phyloP scores from a whole-genome alignment of 2,113 vertebrate genomes.

The Pseudonaja textilis region DNA sequence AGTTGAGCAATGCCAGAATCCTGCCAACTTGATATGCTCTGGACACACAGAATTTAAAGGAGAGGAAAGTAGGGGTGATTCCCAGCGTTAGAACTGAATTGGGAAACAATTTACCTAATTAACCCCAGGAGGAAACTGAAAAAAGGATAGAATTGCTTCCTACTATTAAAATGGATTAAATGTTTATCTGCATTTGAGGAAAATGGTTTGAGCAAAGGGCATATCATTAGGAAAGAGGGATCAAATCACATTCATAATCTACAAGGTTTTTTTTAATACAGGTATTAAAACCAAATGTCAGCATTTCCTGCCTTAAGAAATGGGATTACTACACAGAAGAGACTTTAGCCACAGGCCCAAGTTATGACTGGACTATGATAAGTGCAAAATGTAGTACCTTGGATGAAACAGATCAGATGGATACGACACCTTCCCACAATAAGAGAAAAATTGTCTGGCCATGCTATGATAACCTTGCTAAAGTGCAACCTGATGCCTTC shows the following conservation, averaged over 20 bases:
- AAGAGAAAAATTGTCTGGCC: no score
- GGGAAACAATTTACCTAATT: background rate
- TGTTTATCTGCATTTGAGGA: background rate
- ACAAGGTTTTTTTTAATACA: constrained; percentile 53
- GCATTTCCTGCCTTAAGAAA: constrained; percentile 86
- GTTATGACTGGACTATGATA: constrained; percentile 81
- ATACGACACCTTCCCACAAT: no score
- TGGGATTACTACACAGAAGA: constrained; percentile 96
- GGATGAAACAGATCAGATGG: no score
- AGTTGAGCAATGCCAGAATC: background rate
- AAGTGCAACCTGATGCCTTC: no score
- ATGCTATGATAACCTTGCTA: no score
- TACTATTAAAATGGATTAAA: background rate
- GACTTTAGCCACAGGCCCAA: constrained; percentile 88
- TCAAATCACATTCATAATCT: background rate
- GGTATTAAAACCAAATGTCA: constrained; percentile 86
- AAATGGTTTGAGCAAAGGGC: background rate
- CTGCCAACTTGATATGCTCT: background rate
- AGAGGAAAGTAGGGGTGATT: background rate
- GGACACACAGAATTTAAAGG: background rate
- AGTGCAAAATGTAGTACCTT: no score
- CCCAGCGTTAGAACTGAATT: background rate
- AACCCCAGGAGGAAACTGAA: background rate
- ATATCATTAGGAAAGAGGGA: background rate
- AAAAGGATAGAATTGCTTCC: background rate